Percentiles rank a stretch among this genome's conserved stretches.
Evolutionary conservation across 2,797 vertebrate species (phyloP).

Genomic region (Salmo trutta): DNA sequence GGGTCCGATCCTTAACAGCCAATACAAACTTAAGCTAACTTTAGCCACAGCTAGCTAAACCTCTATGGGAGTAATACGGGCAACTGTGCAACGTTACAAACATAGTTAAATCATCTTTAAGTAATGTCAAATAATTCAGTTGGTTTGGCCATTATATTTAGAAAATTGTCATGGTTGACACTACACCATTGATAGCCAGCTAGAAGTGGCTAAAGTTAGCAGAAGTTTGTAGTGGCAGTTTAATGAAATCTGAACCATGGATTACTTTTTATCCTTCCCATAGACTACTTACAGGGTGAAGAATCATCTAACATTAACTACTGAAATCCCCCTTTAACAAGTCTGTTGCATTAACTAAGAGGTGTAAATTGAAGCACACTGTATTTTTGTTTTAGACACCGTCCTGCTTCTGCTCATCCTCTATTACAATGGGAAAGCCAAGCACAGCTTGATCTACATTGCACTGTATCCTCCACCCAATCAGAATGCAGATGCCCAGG

Average conservation of each 20-base stretch:
- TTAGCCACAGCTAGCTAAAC: too few species aligned
- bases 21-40: too few species aligned
- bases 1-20: too few species aligned
- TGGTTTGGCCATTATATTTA: background rate
- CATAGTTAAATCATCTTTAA: too few species aligned
- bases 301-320: background rate
- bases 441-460: slow-evolving; percentile 56
- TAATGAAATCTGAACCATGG: background rate
- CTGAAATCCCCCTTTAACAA: too few species aligned
- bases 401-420: slow-evolving; percentile 73
- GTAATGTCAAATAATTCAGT: too few species aligned
- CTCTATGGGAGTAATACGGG: too few species aligned
- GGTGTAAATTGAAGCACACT: background rate
- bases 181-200: too few species aligned
- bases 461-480: slow-evolving; percentile 70
- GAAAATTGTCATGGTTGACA: background rate
- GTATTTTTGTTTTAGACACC: slow-evolving; percentile 67
- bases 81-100: too few species aligned
- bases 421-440: slow-evolving; percentile 65
- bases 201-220: too few species aligned
- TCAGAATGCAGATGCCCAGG: too few species aligned
- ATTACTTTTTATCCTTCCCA: background rate
- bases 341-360: background rate
- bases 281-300: background rate
- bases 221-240: too few species aligned